Evolutionary conservation across 37 sponge, comb jelly and placozoan genomes (phyloP).

Genomic region (Spongilla lacustris): DNA sequence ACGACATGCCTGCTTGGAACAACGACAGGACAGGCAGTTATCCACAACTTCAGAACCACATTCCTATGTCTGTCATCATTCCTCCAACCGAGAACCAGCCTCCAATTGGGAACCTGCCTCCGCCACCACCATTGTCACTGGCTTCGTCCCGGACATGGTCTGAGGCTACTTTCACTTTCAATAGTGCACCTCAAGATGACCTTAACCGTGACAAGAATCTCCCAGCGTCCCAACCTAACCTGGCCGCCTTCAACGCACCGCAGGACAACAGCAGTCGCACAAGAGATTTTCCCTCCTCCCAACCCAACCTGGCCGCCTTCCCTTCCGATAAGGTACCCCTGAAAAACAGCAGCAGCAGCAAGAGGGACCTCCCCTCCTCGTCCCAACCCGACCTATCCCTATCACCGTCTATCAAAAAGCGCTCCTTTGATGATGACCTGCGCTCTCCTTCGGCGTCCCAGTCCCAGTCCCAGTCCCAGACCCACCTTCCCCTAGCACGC

Average conservation of each 20-base stretch:
- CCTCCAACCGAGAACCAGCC: too few species aligned
- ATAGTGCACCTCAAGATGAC: not conserved
- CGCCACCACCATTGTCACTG: not conserved
- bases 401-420: not conserved
- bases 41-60: not conserved
- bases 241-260: not conserved
- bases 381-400: not conserved
- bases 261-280: not conserved
- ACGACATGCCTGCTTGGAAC: not conserved
- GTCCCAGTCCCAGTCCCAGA: constrained; percentile 2
- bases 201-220: not conserved
- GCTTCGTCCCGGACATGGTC: not conserved
- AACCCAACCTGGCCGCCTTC: not conserved
- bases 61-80: too few species aligned
- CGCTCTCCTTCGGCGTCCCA: not conserved
- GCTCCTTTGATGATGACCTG: not conserved
- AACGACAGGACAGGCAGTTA: not conserved
- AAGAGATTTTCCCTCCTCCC: not conserved
- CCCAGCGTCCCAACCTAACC: not conserved
- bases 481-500: not conserved
- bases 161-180: not conserved
- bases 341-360: not conserved
- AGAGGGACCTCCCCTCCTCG: not conserved
- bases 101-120: not conserved
- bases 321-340: not conserved